Evolutionary conservation across 2,113 vertebrate species (phyloP).

Genomic region (Catagonus wagneri): DNA sequence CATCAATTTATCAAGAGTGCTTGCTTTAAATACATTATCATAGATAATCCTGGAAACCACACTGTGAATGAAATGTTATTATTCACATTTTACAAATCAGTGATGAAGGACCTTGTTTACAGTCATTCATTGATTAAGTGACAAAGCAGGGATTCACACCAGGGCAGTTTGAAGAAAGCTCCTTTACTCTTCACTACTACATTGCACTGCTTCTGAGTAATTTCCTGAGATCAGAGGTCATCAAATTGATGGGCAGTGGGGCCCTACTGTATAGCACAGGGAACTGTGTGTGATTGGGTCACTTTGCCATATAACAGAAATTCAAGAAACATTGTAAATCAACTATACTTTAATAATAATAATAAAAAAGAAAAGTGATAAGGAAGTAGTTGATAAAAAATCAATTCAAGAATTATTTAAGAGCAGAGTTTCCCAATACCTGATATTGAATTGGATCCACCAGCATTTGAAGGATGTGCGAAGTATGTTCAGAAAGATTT

Average conservation of each 20-base stretch:
- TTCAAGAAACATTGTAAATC: too few species aligned
- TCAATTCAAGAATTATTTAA: neutral
- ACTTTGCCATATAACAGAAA: too few species aligned
- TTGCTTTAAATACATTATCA: neutral
- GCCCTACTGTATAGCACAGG: too few species aligned
- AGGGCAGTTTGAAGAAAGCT: neutral
- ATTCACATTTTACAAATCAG: slow-evolving; percentile 8
- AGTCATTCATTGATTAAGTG: neutral
- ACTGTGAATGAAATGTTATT: neutral
- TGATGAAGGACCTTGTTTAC: neutral
- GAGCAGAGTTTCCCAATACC: neutral
- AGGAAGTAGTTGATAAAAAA: neutral
- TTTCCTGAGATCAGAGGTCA: neutral
- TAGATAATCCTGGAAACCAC: neutral
- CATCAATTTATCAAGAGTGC: neutral
- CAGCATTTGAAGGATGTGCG: neutral
- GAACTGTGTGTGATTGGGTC: too few species aligned
- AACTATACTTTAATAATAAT: too few species aligned
- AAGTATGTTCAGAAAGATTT: neutral
- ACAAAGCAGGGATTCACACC: neutral
- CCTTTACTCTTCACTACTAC: neutral
- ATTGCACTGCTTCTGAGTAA: neutral
- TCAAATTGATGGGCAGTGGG: neutral
- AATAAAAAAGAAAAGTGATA: neutral
- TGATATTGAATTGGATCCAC: neutral